These are phyloP conservation scores for Dryococelus australis DNA, from an alignment of 2,888 invertebrate species.

Conservation along the genomic window DNA sequence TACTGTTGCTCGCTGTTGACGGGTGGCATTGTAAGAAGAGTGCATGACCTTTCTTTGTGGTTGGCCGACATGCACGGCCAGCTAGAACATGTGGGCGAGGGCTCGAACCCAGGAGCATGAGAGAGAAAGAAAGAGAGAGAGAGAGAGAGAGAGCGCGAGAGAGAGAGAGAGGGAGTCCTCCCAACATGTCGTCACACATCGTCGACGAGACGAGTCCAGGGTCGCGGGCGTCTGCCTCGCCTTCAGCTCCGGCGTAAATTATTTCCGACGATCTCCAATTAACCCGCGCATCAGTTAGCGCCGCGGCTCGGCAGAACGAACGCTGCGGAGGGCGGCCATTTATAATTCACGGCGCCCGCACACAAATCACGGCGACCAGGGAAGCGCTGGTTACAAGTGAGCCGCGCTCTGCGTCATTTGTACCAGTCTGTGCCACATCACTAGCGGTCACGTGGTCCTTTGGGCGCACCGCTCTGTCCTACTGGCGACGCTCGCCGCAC, in stretches of 20 bases:
- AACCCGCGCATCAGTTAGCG: conserved; percentile 59
- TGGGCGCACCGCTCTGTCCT: conserved; percentile 31
- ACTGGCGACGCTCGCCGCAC: conserved; percentile 19
- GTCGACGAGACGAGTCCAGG: neutral
- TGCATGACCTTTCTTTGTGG: too few species aligned
- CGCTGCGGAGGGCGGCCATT: conserved; percentile 65
- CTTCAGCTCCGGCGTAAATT: neutral
- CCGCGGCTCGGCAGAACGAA: conserved; percentile 59
- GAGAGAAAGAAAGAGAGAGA: too few species aligned
- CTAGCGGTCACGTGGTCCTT: conserved; percentile 28
- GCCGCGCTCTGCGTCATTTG: conserved; percentile 22
- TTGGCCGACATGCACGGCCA: too few species aligned
- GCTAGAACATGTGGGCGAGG: too few species aligned
- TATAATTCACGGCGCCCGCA: conserved; percentile 54
- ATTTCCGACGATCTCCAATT: conserved; percentile 3
- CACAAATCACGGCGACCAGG: conserved; percentile 39
- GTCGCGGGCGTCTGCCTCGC: neutral
- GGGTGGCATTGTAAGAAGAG: too few species aligned
- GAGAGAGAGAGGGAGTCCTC: neutral
- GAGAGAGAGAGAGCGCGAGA: too few species aligned
- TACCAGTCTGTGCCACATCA: neutral
- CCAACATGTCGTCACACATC: neutral
- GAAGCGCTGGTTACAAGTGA: neutral
- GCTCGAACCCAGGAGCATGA: too few species aligned
- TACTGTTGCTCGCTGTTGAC: too few species aligned